phyloP scores from a whole-genome alignment of 2,888 invertebrate species.

The Brachyopa scutellaris region DNA sequence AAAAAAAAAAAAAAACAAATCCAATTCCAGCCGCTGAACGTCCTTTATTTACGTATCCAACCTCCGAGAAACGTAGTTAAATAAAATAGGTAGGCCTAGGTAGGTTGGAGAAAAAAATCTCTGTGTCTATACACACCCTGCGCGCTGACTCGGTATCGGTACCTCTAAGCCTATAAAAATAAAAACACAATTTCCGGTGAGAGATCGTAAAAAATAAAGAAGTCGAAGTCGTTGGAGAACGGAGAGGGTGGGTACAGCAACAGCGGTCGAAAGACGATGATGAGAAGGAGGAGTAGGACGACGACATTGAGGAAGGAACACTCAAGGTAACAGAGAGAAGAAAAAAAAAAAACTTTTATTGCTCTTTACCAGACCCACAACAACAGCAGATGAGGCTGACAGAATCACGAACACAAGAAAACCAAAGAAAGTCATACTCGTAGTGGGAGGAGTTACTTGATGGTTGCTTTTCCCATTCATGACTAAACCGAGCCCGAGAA shows the following conservation, averaged over 20 bases:
- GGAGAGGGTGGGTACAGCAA: neutral
- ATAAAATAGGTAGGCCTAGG: constrained; percentile 42
- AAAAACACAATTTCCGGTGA: constrained; percentile 71
- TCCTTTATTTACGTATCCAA: constrained; percentile 51
- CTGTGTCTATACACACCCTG: constrained; percentile 17
- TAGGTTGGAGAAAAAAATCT: constrained; percentile 26
- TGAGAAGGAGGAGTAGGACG: too few species aligned
- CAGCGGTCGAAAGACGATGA: too few species aligned
- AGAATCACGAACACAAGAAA: too few species aligned
- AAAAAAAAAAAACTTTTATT: neutral
- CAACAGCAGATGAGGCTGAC: neutral
- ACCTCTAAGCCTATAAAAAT: constrained; percentile 62
- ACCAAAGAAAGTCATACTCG: constrained; percentile 1
- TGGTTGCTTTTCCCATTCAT: constrained; percentile 38
- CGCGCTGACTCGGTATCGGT: neutral
- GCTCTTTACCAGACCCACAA: neutral
- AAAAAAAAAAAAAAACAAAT: neutral
- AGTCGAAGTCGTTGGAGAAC: constrained; percentile 22
- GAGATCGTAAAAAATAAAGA: constrained; percentile 58
- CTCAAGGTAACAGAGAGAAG: too few species aligned
- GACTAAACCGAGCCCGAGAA: constrained; percentile 25
- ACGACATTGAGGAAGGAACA: too few species aligned
- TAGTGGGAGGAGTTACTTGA: constrained; percentile 19
- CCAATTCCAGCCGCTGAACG: constrained; percentile 18
- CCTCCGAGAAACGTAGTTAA: constrained; percentile 39